These are phyloP conservation scores for Nesidiocoris tenuis DNA, from an alignment of 2,888 invertebrate species.

Conservation along the genomic window DNA sequence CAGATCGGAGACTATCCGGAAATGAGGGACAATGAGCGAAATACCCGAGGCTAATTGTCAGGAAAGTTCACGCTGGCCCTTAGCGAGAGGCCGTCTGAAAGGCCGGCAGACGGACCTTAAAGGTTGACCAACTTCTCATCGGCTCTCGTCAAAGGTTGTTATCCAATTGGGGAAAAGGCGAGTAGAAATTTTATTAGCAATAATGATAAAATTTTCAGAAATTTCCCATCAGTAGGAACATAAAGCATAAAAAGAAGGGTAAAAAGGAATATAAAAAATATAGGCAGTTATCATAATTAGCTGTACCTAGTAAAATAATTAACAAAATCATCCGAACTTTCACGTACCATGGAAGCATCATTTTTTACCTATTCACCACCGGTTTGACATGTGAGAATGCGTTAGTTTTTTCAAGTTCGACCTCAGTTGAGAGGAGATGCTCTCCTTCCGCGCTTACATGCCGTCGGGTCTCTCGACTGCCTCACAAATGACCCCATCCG, in stretches of 20 bases:
- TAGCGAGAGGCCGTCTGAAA: not conserved
- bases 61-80: not conserved
- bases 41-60: not conserved
- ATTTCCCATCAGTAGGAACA: too few species aligned
- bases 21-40: not conserved
- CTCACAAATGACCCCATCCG: not conserved
- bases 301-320: too few species aligned
- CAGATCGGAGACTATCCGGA: not conserved
- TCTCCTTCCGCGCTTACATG: not conserved
- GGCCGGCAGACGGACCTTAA: not conserved
- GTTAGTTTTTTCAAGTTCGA: not conserved
- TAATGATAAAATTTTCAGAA: too few species aligned
- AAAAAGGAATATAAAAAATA: too few species aligned
- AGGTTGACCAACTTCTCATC: not conserved
- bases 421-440: not conserved
- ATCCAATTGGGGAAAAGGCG: too few species aligned
- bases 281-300: too few species aligned
- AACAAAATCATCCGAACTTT: too few species aligned
- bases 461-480: not conserved
- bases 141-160: not conserved
- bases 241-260: too few species aligned
- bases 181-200: too few species aligned
- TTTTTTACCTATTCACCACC: too few species aligned
- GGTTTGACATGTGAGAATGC: too few species aligned
- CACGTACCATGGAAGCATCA: too few species aligned